These are phyloP conservation scores for Limnephilus lunatus DNA, from an alignment of 2,888 invertebrate genomes.

Conservation along the genomic window DNA sequence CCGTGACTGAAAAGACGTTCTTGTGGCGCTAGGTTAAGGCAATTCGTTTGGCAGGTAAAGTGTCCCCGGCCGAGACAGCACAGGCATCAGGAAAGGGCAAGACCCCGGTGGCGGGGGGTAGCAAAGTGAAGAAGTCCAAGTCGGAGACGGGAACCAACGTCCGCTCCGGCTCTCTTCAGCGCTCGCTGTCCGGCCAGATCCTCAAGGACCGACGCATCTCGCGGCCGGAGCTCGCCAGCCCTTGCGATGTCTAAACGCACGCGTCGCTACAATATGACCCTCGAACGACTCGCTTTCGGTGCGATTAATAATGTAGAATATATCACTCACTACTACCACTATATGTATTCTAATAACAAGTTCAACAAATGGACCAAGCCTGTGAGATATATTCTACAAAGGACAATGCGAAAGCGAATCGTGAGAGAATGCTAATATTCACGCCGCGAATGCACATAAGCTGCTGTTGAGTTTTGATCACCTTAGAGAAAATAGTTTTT, in stretches of 20 bases:
- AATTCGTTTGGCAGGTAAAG: constrained; percentile 53
- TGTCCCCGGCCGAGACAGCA: constrained; percentile 57
- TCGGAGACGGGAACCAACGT: constrained; percentile 73
- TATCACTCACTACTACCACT: no score
- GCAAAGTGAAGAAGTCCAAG: constrained; percentile 75
- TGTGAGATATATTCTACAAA: no score
- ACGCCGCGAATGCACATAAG: background rate
- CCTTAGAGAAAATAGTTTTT: background rate
- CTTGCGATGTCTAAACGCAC: constrained; percentile 64
- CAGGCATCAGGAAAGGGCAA: constrained; percentile 71
- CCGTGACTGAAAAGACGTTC: background rate
- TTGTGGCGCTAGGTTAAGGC: constrained; percentile 2
- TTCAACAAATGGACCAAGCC: no score
- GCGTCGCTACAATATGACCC: background rate
- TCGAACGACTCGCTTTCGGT: background rate
- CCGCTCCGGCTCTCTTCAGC: constrained; percentile 74
- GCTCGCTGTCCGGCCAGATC: constrained; percentile 71
- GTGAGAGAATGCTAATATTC: background rate
- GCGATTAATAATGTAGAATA: background rate
- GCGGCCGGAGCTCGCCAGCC: constrained; percentile 73
- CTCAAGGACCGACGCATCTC: constrained; percentile 71
- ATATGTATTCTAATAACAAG: no score
- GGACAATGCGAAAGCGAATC: no score
- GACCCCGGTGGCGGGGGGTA: constrained; percentile 75
- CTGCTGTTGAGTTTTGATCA: constrained; percentile 3